Conservation (phyloP, 1,140 invertebrate species). For the Melitaea cinxia region DNA sequence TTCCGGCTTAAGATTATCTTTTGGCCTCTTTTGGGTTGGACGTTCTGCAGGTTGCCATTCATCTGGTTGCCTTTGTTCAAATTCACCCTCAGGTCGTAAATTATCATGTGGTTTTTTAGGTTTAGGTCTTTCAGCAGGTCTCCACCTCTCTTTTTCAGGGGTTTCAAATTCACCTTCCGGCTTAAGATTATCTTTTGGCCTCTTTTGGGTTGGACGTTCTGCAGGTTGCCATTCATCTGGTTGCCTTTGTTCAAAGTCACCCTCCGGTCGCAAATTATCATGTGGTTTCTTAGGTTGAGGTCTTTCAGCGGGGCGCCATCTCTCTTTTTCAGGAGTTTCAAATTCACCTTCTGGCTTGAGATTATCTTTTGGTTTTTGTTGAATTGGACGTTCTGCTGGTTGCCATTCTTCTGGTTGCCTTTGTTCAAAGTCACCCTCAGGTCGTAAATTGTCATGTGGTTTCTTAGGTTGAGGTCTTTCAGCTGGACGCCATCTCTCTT, state of each 20-base stretch:
- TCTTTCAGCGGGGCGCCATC: constrained; percentile 78
- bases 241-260: constrained; percentile 76
- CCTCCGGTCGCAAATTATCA: constrained; percentile 82
- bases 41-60: constrained; percentile 83
- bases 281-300: constrained; percentile 72
- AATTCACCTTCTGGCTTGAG: constrained; percentile 83
- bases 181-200: constrained; percentile 78
- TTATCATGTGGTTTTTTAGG: constrained; percentile 84
- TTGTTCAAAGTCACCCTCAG: constrained; percentile 86
- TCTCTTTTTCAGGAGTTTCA: constrained; percentile 65
- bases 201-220: constrained; percentile 74
- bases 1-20: constrained; percentile 85
- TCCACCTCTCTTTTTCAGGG: constrained; percentile 75
- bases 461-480: constrained; percentile 68
- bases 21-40: constrained; percentile 80
- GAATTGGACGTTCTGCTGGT: constrained; percentile 28
- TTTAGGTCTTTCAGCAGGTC: constrained; percentile 81
- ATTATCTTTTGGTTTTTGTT: constrained; percentile 68
- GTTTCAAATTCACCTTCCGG: constrained; percentile 83
- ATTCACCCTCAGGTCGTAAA: constrained; percentile 52
- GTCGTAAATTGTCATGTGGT: constrained; percentile 82
- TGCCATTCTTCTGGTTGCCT: constrained; percentile 66
- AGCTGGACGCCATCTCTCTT: constrained; percentile 67
- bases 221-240: constrained; percentile 71
- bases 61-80: constrained; percentile 77